Conservation (phyloP, 2,113 vertebrate species). For the Erpornis zantholeuca region DNA sequence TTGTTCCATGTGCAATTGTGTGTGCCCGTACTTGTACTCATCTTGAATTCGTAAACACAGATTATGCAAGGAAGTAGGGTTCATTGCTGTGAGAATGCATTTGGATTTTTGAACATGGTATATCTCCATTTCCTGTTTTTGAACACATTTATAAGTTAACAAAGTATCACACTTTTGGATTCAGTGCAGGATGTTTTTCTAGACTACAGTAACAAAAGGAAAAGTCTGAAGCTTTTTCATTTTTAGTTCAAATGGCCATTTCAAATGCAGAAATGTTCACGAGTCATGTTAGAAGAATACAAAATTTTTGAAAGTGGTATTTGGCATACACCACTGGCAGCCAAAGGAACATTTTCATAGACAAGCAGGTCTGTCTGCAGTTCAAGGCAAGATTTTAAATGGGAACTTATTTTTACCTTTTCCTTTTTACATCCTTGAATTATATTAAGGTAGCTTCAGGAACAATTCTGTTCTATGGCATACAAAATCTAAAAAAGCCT, state of each 20-base stretch:
- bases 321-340: not conserved
- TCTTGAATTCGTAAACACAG: not conserved
- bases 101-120: not conserved
- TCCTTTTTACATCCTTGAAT: not conserved
- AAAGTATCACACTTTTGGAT: not conserved
- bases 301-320: not conserved
- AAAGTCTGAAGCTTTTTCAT: not conserved
- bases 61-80: not conserved
- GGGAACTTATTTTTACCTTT: not conserved
- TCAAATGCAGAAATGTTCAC: not conserved
- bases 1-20: not conserved
- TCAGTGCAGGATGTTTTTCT: not conserved
- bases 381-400: not conserved
- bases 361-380: not conserved
- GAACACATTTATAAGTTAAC: not conserved
- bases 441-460: not conserved
- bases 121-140: not conserved
- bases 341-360: not conserved
- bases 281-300: not conserved
- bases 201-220: not conserved
- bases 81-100: not conserved
- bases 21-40: not conserved
- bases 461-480: not conserved
- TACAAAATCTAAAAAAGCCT: not conserved
- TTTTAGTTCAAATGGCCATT: not conserved